phyloP scores from a whole-genome alignment of 37 sponge, comb jelly and placozoan genomes.

The Eunapius fragilis region DNA sequence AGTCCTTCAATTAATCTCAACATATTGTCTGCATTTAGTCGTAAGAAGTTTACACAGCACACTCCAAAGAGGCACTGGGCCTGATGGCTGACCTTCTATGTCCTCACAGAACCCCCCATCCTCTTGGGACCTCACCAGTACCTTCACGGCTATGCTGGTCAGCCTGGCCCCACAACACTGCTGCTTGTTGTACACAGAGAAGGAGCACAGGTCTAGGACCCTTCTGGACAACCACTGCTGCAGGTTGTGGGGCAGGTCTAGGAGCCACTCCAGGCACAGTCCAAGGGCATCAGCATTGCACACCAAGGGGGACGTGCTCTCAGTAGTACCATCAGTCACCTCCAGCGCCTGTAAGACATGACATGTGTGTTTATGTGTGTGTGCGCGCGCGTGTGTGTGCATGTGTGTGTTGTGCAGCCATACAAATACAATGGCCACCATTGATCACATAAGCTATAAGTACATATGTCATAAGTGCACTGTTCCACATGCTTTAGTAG shows the following conservation, averaged over 20 bases:
- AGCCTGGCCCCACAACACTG: slow-evolving; percentile 74
- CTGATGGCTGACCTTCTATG: slow-evolving; percentile 58
- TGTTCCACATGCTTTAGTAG: no score
- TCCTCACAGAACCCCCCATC: slow-evolving; percentile 28
- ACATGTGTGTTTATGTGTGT: neutral
- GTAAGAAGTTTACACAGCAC: neutral
- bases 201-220: slow-evolving; percentile 38
- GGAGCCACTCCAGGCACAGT: slow-evolving; percentile 25
- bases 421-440: no score
- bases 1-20: slow-evolving; percentile 61
- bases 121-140: slow-evolving; percentile 58
- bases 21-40: slow-evolving; percentile 44
- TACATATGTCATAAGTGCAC: no score
- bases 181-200: slow-evolving; percentile 64
- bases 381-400: neutral
- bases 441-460: no score
- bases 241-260: slow-evolving; percentile 14
- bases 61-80: neutral
- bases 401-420: no score
- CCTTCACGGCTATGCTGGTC: slow-evolving; percentile 39
- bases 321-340: neutral
- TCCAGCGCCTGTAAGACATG: neutral
- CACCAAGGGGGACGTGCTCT: neutral
- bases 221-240: slow-evolving; percentile 40
- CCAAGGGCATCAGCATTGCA: neutral